Evolutionary conservation across 2,113 vertebrate species (phyloP).

Genomic region (Grammomys surdaster): DNA sequence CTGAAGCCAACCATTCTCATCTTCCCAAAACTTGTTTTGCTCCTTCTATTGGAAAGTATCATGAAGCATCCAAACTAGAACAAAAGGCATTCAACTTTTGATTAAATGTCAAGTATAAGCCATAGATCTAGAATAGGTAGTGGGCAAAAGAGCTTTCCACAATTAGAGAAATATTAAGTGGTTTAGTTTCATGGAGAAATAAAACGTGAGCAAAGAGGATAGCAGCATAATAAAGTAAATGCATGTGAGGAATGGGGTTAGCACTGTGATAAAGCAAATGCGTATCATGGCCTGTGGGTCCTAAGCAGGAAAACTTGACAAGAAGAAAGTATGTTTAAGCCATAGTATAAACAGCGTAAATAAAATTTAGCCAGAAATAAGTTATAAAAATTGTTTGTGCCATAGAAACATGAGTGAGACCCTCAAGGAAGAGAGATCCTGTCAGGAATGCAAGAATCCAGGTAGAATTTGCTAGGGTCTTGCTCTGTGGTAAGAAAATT

Average conservation of each 20-base stretch:
- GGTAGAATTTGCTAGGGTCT: neutral
- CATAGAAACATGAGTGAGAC: neutral
- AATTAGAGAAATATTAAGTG: neutral
- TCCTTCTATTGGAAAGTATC: neutral
- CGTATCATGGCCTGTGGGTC: neutral
- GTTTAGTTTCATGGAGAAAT: neutral
- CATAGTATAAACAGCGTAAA: conserved; percentile 2
- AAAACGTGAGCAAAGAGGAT: neutral
- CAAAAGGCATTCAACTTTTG: neutral
- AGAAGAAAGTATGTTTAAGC: neutral
- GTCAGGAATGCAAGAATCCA: neutral
- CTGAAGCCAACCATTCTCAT: neutral
- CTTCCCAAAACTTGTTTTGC: neutral
- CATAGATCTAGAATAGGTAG: neutral
- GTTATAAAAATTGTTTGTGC: neutral
- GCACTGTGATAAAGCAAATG: neutral
- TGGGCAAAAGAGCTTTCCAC: neutral
- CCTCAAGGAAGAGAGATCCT: neutral
- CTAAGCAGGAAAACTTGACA: neutral
- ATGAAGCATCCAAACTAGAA: neutral
- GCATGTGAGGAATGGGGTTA: neutral
- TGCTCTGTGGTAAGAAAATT: neutral
- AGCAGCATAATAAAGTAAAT: neutral
- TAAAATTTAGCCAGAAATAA: neutral
- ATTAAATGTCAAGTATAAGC: neutral